Evolutionary conservation across 2,113 vertebrate genomes (phyloP).

Genomic region (Perca flavescens): DNA sequence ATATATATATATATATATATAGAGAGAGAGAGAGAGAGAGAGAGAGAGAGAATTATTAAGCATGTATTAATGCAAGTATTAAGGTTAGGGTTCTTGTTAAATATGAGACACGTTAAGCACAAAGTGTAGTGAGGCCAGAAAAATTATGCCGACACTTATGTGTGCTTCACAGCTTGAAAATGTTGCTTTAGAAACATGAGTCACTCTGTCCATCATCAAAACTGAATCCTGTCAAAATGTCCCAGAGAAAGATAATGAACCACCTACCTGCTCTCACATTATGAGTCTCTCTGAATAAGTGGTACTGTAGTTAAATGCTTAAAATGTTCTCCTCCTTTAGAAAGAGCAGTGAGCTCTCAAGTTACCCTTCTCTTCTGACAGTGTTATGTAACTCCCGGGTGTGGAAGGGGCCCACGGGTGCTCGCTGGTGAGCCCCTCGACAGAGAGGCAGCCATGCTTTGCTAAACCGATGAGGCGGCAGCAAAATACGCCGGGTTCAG

Average conservation of each 20-base stretch:
- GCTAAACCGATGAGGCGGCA: conserved; percentile 60
- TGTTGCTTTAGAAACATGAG: conserved; percentile 44
- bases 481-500: conserved; percentile 42
- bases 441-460: conserved; percentile 60
- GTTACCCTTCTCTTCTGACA: conserved; percentile 52
- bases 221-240: conserved; percentile 54
- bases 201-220: conserved; percentile 58
- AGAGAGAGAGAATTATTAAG: background rate
- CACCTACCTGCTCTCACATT: conserved; percentile 55
- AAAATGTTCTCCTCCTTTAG: conserved; percentile 24
- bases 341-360: conserved; percentile 44
- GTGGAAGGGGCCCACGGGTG: conserved; percentile 60
- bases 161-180: conserved; percentile 12
- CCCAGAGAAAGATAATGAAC: conserved; percentile 56
- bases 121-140: conserved; percentile 26
- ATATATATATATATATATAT: too few relatives aligned
- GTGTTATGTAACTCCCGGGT: conserved; percentile 61
- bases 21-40: too few relatives aligned
- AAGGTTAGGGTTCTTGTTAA: conserved; percentile 11
- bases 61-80: background rate
- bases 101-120: conserved; percentile 9
- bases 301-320: conserved; percentile 12
- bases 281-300: conserved; percentile 34
- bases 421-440: conserved; percentile 52
- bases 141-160: conserved; percentile 19